Percentiles rank a stretch among this genome's conserved stretches.
These are phyloP conservation scores for Hippocampus comes DNA, from an alignment of 2,113 vertebrate species.

Conservation along the genomic window DNA sequence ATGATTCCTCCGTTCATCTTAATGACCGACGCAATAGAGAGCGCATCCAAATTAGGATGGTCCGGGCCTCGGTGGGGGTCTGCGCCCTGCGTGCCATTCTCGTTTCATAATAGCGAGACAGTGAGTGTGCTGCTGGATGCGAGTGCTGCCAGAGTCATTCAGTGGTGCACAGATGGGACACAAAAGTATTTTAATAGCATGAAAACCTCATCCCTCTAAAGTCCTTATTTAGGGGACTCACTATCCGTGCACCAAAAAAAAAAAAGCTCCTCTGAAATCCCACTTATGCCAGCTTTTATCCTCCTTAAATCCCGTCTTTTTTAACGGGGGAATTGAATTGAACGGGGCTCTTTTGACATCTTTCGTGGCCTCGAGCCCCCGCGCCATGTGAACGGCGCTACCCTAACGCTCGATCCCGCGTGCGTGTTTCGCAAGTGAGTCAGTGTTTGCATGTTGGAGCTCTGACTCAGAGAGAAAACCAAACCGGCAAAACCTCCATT, in stretches of 20 bases:
- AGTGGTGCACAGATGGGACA: conserved; percentile 49
- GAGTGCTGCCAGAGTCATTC: conserved; percentile 27
- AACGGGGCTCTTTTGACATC: conserved; percentile 26
- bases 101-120: conserved; percentile 6
- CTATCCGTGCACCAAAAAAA: conserved; percentile 5
- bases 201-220: conserved; percentile 44
- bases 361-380: conserved; percentile 19
- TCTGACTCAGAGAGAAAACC: conserved; percentile 39
- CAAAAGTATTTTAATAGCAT: conserved; percentile 53
- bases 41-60: not conserved
- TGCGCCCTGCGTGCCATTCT: not conserved
- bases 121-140: conserved; percentile 48
- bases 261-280: conserved; percentile 16
- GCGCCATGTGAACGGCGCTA: conserved; percentile 35
- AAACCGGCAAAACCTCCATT: conserved; percentile 28
- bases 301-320: conserved; percentile 15
- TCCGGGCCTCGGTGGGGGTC: not conserved
- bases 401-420: conserved; percentile 45
- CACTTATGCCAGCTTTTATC: conserved; percentile 39
- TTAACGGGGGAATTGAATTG: conserved; percentile 23
- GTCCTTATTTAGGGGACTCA: conserved; percentile 27
- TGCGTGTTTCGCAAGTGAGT: conserved; percentile 52
- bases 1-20: too few relatives aligned
- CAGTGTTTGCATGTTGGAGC: conserved; percentile 32
- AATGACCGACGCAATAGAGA: not conserved